A percentile compares a stretch with the other conserved stretches of the same genome.
These are phyloP conservation scores for Biston stratarius DNA, from an alignment of 2,888 invertebrate genomes.

Conservation along the genomic window DNA sequence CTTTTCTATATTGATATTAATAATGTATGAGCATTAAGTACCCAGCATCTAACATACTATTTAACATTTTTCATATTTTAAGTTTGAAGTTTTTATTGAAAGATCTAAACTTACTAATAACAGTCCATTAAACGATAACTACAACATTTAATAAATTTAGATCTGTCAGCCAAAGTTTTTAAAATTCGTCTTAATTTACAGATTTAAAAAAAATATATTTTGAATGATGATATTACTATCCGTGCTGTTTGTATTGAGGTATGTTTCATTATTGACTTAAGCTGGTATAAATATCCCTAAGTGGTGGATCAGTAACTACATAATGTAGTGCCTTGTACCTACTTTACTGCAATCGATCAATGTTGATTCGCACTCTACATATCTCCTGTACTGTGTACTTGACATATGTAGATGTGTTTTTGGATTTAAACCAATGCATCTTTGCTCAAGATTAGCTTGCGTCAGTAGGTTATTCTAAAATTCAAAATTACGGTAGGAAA, in stretches of 20 bases:
- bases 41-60: too few relatives aligned
- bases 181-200: too few relatives aligned
- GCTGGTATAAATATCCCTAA: conserved; percentile 69
- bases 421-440: not conserved
- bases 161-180: too few relatives aligned
- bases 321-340: conserved; percentile 69
- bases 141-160: too few relatives aligned
- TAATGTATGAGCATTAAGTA: too few relatives aligned
- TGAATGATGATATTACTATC: conserved; percentile 27
- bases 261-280: conserved; percentile 57
- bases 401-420: not conserved
- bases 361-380: conserved; percentile 54
- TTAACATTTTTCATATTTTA: too few relatives aligned
- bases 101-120: too few relatives aligned
- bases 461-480: not conserved
- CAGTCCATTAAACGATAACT: too few relatives aligned
- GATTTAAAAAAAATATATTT: too few relatives aligned
- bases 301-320: conserved; percentile 65
- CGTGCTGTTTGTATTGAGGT: conserved; percentile 62
- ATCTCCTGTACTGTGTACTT: conserved; percentile 35
- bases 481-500: too few relatives aligned
- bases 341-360: conserved; percentile 62
- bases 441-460: not conserved
- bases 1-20: too few relatives aligned
- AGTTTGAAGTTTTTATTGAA: too few relatives aligned